Percentiles rank a stretch among this genome's conserved stretches.
Evolutionary conservation across 2,113 vertebrate genomes (phyloP).

Genomic region (Sarotherodon lohbergeri): DNA sequence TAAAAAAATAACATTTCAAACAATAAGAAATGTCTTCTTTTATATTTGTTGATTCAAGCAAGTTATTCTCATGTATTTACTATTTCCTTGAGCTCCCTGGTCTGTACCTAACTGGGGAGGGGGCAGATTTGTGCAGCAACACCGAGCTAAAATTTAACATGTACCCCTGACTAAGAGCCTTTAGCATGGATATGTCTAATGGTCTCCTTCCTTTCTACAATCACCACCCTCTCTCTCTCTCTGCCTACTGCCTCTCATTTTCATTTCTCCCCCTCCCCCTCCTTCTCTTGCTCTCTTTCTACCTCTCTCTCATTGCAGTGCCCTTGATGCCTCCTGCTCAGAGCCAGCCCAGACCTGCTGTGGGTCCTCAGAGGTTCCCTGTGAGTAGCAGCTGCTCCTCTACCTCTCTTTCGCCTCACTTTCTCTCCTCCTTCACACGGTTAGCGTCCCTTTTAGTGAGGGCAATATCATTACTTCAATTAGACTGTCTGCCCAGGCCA

Average conservation of each 20-base stretch:
- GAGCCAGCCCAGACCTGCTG: constrained; percentile 90
- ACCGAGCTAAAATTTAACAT: constrained; percentile 5
- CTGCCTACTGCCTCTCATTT: constrained; percentile 46
- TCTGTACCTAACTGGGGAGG: background rate
- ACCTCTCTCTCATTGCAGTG: constrained; percentile 79
- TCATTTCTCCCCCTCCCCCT: constrained; percentile 1
- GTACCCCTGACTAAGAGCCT: constrained; percentile 17
- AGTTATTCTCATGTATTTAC: background rate
- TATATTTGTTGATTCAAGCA: background rate
- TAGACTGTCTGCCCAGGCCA: constrained; percentile 69
- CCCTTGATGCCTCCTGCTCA: constrained; percentile 93
- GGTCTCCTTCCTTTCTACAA: constrained; percentile 32
- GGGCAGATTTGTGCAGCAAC: background rate
- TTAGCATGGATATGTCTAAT: constrained; percentile 38
- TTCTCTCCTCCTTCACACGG: constrained; percentile 62
- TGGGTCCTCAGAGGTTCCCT: constrained; percentile 93
- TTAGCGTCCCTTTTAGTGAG: constrained; percentile 69
- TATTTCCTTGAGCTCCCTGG: background rate
- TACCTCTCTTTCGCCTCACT: constrained; percentile 56
- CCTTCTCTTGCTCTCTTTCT: background rate
- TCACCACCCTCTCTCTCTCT: constrained; percentile 17
- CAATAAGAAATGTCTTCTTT: background rate
- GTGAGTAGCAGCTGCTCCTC: constrained; percentile 88
- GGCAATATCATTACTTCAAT: constrained; percentile 79
- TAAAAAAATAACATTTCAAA: background rate